Evolutionary conservation across 2,113 vertebrate species (phyloP).

Genomic region (Mus spicilegus): DNA sequence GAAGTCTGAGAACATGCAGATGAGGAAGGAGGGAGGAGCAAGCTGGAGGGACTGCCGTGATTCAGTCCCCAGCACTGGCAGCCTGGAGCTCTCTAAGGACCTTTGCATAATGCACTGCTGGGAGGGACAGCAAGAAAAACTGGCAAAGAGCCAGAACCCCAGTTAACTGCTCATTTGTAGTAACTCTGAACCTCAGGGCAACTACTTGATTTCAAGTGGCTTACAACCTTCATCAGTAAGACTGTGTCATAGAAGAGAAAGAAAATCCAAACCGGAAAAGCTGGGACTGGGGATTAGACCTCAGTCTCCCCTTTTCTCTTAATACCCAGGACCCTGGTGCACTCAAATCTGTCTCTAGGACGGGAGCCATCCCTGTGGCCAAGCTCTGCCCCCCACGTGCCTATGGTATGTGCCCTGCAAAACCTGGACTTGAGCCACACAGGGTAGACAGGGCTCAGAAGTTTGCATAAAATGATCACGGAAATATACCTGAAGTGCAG

Average conservation of each 20-base stretch:
- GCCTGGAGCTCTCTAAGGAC: background rate
- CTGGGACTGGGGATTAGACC: background rate
- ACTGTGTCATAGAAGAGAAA: background rate
- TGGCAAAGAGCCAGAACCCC: background rate
- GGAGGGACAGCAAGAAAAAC: background rate
- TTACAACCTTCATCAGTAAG: background rate
- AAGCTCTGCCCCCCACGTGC: background rate
- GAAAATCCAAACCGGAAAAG: background rate
- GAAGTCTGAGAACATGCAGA: background rate
- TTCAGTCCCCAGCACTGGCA: background rate
- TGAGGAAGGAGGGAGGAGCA: background rate
- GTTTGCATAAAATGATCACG: background rate
- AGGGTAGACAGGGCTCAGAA: background rate
- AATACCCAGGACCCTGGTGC: background rate
- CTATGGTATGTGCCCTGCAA: background rate
- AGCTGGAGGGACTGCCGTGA: too few relatives aligned
- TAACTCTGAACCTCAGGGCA: background rate
- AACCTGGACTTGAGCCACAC: background rate
- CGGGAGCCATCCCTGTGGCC: too few relatives aligned
- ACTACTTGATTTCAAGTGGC: background rate
- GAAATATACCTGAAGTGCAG: background rate
- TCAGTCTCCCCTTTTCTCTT: background rate
- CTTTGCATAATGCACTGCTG: fast-evolving
- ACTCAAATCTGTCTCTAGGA: background rate
- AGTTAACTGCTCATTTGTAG: background rate